Evolutionary conservation across 2,888 invertebrate genomes (phyloP).

Genomic region (Scaptomyza parva): DNA sequence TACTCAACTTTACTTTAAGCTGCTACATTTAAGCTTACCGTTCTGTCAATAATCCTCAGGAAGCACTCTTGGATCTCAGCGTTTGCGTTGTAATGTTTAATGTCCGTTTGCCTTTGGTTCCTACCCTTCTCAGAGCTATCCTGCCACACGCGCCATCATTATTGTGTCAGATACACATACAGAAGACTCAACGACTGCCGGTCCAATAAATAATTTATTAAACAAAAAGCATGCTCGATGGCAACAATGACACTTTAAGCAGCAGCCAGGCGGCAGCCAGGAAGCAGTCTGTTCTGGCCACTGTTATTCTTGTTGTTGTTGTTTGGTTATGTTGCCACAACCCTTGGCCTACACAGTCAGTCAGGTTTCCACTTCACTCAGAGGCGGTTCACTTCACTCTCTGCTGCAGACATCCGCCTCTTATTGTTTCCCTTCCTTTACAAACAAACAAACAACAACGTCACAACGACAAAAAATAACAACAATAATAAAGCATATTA

Average conservation of each 20-base stretch:
- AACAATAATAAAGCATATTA: slow-evolving; percentile 72
- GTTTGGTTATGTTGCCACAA: slow-evolving; percentile 24
- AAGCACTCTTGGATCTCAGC: slow-evolving; percentile 34
- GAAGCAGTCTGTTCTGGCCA: slow-evolving; percentile 16
- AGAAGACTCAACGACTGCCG: slow-evolving; percentile 19
- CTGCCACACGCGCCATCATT: slow-evolving; percentile 52
- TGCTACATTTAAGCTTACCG: slow-evolving; percentile 8
- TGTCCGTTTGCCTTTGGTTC: slow-evolving; percentile 9
- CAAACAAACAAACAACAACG: slow-evolving; percentile 6
- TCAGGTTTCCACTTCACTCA: slow-evolving; percentile 35
- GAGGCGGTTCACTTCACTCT: slow-evolving; percentile 25
- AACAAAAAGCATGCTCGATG: slow-evolving; percentile 74
- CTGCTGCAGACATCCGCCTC: slow-evolving; percentile 49
- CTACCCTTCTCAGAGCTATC: slow-evolving; percentile 3
- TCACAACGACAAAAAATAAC: slow-evolving; percentile 35
- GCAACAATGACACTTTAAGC: slow-evolving; percentile 77
- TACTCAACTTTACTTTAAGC: slow-evolving; percentile 9
- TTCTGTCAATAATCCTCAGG: slow-evolving; percentile 34
- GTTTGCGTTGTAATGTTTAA: slow-evolving; percentile 6
- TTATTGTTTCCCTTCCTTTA: slow-evolving; percentile 26
- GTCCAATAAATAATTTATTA: slow-evolving; percentile 75
- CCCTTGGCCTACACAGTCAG: slow-evolving; percentile 34
- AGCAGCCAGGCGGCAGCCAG: slow-evolving; percentile 37
- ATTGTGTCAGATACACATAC: slow-evolving; percentile 43
- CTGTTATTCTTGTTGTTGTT: not conserved